Base-by-base conservation (phyloP, 2,113 vertebrate genomes). In the Sorex fumeus region DNA sequence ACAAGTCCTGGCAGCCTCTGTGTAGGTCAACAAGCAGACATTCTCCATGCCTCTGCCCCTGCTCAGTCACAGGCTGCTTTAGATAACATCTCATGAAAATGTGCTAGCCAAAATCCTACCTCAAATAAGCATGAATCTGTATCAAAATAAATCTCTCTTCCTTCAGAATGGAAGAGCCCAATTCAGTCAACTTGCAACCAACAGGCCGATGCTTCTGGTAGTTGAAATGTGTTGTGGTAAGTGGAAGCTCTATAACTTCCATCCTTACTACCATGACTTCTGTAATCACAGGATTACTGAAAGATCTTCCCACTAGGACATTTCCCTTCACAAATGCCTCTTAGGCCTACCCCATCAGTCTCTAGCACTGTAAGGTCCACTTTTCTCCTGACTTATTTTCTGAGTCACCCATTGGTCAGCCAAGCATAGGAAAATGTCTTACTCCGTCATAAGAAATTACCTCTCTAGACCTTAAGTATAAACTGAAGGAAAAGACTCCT, bases 111-210 rank as follows among this genome's bases (percentile, higher is more conserved):
- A 76, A 86, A 66, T 30, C 12, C 40, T 78, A 53, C 23, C 62
- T 87, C 66, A 28, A 77, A 62, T 57, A 83, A 82, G 32, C 28
- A 32, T 8, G 4, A 25, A 30, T 82, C 69, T 45, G 40, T 83
- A n/a, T 36, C 21, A n/a, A 79, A 86, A 74, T 82, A 72, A 93
- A 88, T 53, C 30, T 67, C 50, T 67, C 25, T 21, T n/a, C 16
- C 45, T 70, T 80, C 62, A 79, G 28, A 23, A 21, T 43, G 8
- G 40, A 88, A 88, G 87, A 3, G 21, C 60, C 36, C 76, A 62
- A 16, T 79, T 53, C 50, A 60, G 21, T 45, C 71, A 88, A 62
- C 15, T 27, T 64, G 82, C 40, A 16, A n/a, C 27, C 11, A 10
- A 25, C 8, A 89, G 32, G 6, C 18, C 53, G 15, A 19, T 53